Evolutionary conservation across 2,888 invertebrate species (phyloP).

Genomic region (Eumacrocentrus americanus): DNA sequence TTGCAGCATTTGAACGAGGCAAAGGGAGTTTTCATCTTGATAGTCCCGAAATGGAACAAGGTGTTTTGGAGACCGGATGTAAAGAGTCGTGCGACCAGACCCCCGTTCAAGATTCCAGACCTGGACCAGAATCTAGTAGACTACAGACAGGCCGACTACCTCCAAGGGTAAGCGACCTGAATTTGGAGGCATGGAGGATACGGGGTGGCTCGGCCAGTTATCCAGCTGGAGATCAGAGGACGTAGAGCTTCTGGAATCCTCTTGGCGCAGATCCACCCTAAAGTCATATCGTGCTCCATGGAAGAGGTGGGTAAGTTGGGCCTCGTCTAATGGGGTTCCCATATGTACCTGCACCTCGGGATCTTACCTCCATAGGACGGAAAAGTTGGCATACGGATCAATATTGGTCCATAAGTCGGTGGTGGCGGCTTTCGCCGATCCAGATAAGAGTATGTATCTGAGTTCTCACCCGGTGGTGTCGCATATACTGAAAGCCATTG

Average conservation of each 20-base stretch:
- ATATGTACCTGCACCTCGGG: not conserved
- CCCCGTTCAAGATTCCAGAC: not conserved
- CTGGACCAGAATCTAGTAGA: not conserved
- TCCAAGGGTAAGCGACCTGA: not conserved
- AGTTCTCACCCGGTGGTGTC: not conserved
- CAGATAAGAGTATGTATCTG: not conserved
- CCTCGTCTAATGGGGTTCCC: not conserved
- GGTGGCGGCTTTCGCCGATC: not conserved
- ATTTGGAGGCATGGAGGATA: not conserved
- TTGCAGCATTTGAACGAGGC: constrained; percentile 37
- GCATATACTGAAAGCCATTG: not conserved
- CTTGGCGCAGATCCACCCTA: not conserved
- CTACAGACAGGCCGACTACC: not conserved
- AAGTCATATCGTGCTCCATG: not conserved
- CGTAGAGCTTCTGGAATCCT: not conserved
- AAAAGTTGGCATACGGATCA: not conserved
- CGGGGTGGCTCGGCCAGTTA: not conserved
- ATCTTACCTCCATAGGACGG: not conserved
- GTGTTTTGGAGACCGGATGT: constrained; percentile 39
- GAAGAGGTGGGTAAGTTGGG: not conserved
- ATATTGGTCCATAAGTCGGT: not conserved
- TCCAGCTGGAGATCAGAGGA: not conserved
- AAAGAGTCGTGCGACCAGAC: not conserved
- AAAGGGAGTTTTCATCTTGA: constrained; percentile 39
- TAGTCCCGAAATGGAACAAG: constrained; percentile 43